Conservation (phyloP, 2,113 vertebrate species). For the Varanus salvator region DNA sequence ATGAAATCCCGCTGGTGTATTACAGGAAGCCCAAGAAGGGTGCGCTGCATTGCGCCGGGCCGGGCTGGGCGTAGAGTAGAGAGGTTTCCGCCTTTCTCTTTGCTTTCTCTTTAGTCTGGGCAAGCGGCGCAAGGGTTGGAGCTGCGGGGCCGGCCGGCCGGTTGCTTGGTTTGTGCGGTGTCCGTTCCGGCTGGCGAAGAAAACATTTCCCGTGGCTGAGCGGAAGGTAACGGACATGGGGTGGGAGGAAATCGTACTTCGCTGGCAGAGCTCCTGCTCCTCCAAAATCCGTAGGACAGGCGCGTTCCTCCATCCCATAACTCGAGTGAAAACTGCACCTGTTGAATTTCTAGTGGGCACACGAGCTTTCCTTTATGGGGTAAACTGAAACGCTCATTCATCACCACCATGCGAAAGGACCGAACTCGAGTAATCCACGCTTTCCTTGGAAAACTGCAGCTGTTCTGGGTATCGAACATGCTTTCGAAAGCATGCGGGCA, state of each 20-base stretch:
- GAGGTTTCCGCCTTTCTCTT: neutral
- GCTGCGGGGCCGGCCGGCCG: neutral
- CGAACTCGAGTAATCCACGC: neutral
- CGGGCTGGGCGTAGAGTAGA: neutral
- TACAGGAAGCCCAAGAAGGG: slow-evolving; percentile 37
- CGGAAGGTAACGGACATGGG: neutral
- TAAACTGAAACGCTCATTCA: neutral
- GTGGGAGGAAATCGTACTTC: neutral
- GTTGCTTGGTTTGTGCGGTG: neutral
- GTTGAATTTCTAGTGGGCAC: neutral
- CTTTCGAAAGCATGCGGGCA: neutral
- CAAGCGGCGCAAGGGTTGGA: neutral
- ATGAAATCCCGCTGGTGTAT: slow-evolving; percentile 56
- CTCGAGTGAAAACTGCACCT: neutral
- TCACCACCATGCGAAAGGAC: neutral
- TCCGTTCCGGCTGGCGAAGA: neutral
- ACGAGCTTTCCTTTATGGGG: neutral
- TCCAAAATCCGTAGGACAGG: no score
- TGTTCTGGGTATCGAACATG: neutral
- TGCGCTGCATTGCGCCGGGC: no score
- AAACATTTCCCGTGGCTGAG: neutral
- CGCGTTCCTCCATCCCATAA: neutral
- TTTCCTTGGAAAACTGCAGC: neutral
- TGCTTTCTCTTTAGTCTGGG: neutral
- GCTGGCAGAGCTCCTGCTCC: neutral